Percentiles rank a stretch among this genome's conserved stretches.
Conservation (phyloP, 2,888 invertebrate genomes). For the Ophonus ardosiacus region DNA sequence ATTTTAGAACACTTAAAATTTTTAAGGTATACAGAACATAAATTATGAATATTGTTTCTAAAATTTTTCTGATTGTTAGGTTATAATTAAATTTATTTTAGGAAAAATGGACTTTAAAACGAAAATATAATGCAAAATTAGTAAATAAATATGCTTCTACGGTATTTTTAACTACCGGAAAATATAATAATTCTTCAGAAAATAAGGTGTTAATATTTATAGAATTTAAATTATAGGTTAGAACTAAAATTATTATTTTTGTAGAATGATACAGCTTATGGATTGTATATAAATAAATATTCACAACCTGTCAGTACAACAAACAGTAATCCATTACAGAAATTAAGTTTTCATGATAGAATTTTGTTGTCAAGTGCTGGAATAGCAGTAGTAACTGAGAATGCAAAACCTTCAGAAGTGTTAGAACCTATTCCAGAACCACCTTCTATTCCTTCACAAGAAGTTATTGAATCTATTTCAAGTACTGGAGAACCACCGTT, state of each 20-base stretch:
- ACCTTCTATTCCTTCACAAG: conserved; percentile 68
- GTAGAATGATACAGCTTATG: background rate
- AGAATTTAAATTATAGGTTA: background rate
- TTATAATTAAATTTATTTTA: conserved; percentile 33
- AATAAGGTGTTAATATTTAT: conserved; percentile 7
- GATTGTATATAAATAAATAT: conserved; percentile 9
- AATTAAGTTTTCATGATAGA: conserved; percentile 39
- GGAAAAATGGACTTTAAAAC: conserved; percentile 54
- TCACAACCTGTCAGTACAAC: background rate
- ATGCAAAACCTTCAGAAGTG: background rate
- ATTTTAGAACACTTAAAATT: conserved; percentile 46
- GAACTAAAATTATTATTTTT: background rate
- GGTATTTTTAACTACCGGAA: background rate
- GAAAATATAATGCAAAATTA: conserved; percentile 39
- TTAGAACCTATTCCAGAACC: conserved; percentile 66
- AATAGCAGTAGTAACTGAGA: conserved; percentile 50
- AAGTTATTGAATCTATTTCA: conserved; percentile 71
- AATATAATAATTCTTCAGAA: conserved; percentile 17
- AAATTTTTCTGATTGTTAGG: background rate
- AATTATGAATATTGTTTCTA: conserved; percentile 14
- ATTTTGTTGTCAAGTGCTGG: conserved; percentile 48
- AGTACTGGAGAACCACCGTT: conserved; percentile 86
- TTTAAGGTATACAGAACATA: conserved; percentile 50
- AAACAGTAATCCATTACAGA: background rate
- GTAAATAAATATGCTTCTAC: conserved; percentile 25